Percentiles rank a stretch among this genome's conserved stretches.
Evolutionary conservation across 2,888 invertebrate genomes (phyloP).

Genomic region (Agrenia bidenticulata): DNA sequence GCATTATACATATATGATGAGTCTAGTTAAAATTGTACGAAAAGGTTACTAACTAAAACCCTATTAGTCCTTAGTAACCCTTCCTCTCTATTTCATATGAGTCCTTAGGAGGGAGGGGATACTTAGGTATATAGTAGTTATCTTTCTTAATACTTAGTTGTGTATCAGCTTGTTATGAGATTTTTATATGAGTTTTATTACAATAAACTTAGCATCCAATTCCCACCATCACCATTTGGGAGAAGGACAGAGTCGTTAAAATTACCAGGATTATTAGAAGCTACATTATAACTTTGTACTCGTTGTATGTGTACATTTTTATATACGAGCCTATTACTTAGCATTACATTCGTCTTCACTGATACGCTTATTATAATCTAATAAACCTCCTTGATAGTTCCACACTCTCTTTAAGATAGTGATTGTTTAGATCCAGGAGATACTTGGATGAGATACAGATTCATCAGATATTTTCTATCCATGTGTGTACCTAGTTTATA

Average conservation of each 20-base stretch:
- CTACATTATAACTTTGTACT: constrained; percentile 11
- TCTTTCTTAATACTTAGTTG: constrained; percentile 1
- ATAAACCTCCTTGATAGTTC: constrained; percentile 20
- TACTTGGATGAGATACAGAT: background rate
- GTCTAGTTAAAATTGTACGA: no score
- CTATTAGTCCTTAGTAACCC: background rate
- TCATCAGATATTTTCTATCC: background rate
- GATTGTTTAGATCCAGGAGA: no score
- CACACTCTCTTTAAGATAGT: no score
- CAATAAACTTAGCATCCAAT: constrained; percentile 11
- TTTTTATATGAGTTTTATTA: constrained; percentile 23
- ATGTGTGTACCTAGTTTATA: background rate
- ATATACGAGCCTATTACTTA: constrained; percentile 8
- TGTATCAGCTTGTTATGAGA: constrained; percentile 12
- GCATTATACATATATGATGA: no score
- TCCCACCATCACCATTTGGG: constrained; percentile 4
- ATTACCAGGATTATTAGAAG: constrained; percentile 17
- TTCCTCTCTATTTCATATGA: no score
- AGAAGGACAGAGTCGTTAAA: constrained; percentile 11
- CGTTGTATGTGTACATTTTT: background rate
- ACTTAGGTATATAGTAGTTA: background rate
- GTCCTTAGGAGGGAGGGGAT: background rate
- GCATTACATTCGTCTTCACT: constrained; percentile 13
- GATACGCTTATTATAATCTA: constrained; percentile 26
- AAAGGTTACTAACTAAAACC: background rate